Conservation (phyloP, 1,140 invertebrate species). For the Brachionus rubens region DNA sequence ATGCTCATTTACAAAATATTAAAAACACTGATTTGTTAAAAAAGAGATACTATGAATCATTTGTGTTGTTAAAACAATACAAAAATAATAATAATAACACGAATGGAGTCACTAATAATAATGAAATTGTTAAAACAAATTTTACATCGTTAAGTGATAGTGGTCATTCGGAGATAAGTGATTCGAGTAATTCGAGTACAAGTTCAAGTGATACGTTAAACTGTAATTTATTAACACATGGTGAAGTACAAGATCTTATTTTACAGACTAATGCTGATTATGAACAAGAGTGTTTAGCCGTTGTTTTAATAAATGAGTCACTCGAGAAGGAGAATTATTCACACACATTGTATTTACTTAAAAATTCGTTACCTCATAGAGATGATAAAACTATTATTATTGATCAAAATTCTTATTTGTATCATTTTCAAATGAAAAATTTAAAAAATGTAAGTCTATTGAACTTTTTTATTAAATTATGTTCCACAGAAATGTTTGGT, state of each 20-base stretch:
- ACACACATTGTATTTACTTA: conserved; percentile 36
- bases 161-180: conserved; percentile 40
- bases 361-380: conserved; percentile 38
- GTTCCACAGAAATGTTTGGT: no score
- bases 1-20: conserved; percentile 34
- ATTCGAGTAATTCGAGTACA: not conserved
- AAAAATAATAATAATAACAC: conserved; percentile 41
- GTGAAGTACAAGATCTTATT: conserved; percentile 70
- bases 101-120: not conserved
- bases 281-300: conserved; percentile 60
- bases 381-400: conserved; percentile 33
- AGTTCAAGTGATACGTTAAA: not conserved
- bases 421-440: conserved; percentile 35
- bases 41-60: conserved; percentile 9
- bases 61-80: conserved; percentile 9
- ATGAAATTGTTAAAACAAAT: not conserved
- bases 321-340: conserved; percentile 36
- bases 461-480: not conserved
- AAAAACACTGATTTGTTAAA: not conserved
- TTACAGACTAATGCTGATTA: conserved; percentile 68
- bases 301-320: conserved; percentile 44
- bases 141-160: conserved; percentile 34
- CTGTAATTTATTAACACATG: conserved; percentile 68
- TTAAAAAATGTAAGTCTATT: not conserved
- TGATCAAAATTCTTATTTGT: conserved; percentile 45